Evolutionary conservation across 1,140 invertebrate species (phyloP).

Genomic region (Drosophila arawakana): DNA sequence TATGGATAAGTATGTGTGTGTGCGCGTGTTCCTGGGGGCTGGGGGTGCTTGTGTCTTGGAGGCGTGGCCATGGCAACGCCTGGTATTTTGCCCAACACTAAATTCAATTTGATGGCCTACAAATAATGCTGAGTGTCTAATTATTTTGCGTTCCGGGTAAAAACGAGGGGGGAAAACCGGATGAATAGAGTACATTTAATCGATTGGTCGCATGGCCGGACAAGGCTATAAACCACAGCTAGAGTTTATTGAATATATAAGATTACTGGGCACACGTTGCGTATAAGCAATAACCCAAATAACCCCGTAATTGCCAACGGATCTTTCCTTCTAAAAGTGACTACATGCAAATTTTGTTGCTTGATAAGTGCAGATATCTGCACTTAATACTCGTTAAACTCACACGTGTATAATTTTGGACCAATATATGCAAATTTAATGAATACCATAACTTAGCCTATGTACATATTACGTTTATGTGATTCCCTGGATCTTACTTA

Average conservation of each 20-base stretch:
- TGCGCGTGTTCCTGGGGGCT: not conserved
- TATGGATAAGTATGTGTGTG: conserved; percentile 4
- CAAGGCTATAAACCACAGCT: conserved; percentile 35
- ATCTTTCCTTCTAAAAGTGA: conserved; percentile 7
- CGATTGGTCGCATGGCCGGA: conserved; percentile 17
- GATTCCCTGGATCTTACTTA: not conserved
- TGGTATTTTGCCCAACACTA: conserved; percentile 66
- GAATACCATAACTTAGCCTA: not conserved
- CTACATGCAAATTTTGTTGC: conserved; percentile 57
- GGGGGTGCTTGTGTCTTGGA: conserved; percentile 14
- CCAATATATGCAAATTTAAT: conserved; percentile 33
- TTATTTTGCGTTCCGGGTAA: conserved; percentile 64
- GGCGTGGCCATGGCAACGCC: conserved; percentile 61
- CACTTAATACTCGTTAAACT: conserved; percentile 45
- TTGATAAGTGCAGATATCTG: conserved; percentile 59
- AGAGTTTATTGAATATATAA: conserved; percentile 44
- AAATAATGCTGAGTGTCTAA: conserved; percentile 81
- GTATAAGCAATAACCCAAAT: conserved; percentile 62
- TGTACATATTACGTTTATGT: not conserved
- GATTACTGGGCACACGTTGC: conserved; percentile 53
- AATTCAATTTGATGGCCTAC: conserved; percentile 81
- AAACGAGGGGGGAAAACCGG: not conserved
- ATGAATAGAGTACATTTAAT: conserved; percentile 22
- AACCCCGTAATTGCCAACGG: conserved; percentile 20
- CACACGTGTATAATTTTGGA: not conserved